Percentiles rank a stretch among this genome's conserved stretches.
phyloP scores from a whole-genome alignment of 2,113 vertebrate species.

The Rattus rattus region DNA sequence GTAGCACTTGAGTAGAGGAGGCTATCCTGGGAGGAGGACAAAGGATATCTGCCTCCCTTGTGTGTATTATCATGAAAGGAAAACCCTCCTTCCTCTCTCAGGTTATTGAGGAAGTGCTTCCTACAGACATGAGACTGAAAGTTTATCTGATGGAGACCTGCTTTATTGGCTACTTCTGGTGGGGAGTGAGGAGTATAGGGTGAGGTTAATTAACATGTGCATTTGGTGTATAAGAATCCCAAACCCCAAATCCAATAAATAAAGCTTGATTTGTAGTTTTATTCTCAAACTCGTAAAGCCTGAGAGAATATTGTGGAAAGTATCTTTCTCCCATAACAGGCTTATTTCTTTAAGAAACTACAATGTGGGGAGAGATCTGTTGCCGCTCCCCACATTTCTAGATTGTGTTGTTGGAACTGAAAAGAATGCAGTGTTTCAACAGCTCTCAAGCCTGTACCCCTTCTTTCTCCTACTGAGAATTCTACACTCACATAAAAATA shows the following conservation, averaged over 20 bases:
- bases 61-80: neutral
- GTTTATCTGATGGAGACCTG: neutral
- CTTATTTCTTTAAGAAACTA: neutral
- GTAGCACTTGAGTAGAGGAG: neutral
- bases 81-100: neutral
- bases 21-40: neutral
- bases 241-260: conserved; percentile 14
- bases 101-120: neutral
- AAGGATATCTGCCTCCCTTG: neutral
- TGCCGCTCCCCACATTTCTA: neutral
- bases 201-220: neutral
- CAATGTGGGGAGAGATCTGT: neutral
- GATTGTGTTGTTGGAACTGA: neutral
- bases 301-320: neutral
- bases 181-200: neutral
- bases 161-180: neutral
- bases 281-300: neutral
- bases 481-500: neutral
- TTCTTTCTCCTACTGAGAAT: neutral
- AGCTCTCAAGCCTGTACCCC: neutral
- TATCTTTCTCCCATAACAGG: neutral
- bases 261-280: neutral
- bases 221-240: neutral
- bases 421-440: neutral
- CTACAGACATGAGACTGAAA: neutral